Base-by-base conservation (phyloP, 1,140 invertebrate species). In the Orussus abietinus region DNA sequence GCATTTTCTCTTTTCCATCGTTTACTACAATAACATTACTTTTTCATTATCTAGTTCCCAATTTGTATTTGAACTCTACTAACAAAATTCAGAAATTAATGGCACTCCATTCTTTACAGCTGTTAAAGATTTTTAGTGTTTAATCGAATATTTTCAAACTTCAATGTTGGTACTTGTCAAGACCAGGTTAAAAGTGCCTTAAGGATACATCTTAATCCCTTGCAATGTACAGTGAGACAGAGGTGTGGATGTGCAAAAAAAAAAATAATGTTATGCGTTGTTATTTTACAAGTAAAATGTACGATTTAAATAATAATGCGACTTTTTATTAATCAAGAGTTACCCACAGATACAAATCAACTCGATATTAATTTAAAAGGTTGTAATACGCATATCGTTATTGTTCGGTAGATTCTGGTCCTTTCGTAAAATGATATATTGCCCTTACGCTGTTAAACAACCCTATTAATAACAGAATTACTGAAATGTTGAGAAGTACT, bases 401-500 rank as follows among this genome's bases (percentile, higher is more conserved):
- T n/a, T n/a, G n/a, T n/a, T n/a, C n/a, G n/a, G n/a, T 33, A 22
- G 22, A 47, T 34, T 22, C 31, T 11, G 2, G 11, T 21, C 9
- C 31, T 34, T 22, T 31, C 21, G 22, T 19, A 13, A 25, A 26
- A 18, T 39, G 10, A 3, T 7, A 6, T 25, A 38, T 11, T 22
- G n/a, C 1, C 25, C n/a, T 6, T 11, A 44, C 2, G 3, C 17
- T 9, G 19, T 21, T 21, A 7, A 44, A 2, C n/a, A 13, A 4
- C 5, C 5, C 34, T 26, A 19, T 45, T 11, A 37, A 1, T 18
- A 35, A 1, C 9, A 38, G 14, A 6, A 56, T 45, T 12, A 77
- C 17, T 5, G 78, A 82, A 2, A 69, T 17, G 3, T 53, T 59
- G 45, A 75, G 81, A 0, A 83, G 39, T 4, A 81, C 45, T 45